phyloP scores from a whole-genome alignment of 2,888 invertebrate species.

The Amblyjoppa proteus region DNA sequence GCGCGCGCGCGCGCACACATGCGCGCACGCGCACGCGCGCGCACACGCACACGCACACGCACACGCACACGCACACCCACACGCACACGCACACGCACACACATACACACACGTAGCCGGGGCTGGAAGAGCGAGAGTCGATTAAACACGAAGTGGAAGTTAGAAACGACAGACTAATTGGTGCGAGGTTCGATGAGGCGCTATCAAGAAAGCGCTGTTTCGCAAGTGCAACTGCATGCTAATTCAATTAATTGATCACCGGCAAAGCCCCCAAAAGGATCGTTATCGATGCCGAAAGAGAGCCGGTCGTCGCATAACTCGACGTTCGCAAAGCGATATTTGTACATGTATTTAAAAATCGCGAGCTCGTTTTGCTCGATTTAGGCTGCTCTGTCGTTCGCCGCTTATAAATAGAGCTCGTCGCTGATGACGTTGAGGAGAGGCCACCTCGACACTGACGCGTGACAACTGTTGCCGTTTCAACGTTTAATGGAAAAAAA shows the following conservation, averaged over 20 bases:
- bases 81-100: no score
- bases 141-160: not conserved
- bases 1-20: no score
- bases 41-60: no score
- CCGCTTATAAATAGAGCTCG: not conserved
- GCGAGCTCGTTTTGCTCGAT: not conserved
- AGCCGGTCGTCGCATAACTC: no score
- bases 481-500: not conserved
- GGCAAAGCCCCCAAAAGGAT: not conserved
- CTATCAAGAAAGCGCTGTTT: not conserved
- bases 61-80: no score
- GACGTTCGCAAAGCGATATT: not conserved
- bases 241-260: not conserved
- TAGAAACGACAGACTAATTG: not conserved
- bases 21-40: no score
- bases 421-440: not conserved
- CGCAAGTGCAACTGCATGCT: not conserved
- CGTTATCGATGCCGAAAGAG: not conserved
- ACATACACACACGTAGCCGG: not conserved
- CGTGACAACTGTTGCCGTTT: not conserved
- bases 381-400: not conserved
- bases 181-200: not conserved
- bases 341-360: not conserved
- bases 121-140: not conserved
- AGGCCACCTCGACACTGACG: not conserved